These are phyloP conservation scores for Phrynosoma platyrhinos DNA, from an alignment of 2,113 vertebrate species.

Conservation along the genomic window DNA sequence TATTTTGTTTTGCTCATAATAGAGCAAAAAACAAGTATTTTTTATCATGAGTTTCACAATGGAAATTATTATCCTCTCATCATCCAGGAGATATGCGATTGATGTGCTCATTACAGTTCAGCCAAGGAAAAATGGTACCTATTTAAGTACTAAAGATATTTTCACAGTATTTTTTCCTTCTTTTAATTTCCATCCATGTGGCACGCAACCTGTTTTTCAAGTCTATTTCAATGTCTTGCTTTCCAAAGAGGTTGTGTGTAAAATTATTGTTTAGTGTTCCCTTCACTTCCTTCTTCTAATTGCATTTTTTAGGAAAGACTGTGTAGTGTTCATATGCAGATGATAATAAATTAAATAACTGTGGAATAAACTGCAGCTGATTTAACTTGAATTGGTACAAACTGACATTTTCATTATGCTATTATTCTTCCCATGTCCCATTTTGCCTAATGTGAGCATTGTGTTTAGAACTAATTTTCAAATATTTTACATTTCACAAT, in stretches of 20 bases:
- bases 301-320: slow-evolving; percentile 22
- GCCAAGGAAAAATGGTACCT: neutral
- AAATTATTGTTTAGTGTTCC: neutral
- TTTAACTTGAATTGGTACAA: slow-evolving; percentile 63
- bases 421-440: slow-evolving; percentile 60
- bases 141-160: neutral
- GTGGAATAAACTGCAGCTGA: slow-evolving; percentile 54
- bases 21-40: neutral
- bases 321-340: slow-evolving; percentile 18
- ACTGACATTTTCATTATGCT: slow-evolving; percentile 66
- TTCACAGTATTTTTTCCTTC: slow-evolving; percentile 8
- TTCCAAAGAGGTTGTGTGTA: slow-evolving; percentile 16
- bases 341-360: slow-evolving; percentile 42
- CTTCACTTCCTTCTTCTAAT: slow-evolving; percentile 29
- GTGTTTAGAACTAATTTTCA: slow-evolving; percentile 79
- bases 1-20: neutral
- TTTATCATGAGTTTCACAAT: neutral
- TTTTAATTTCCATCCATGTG: neutral
- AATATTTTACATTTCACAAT: slow-evolving; percentile 80
- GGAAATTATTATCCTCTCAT: neutral
- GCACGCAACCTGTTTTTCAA: neutral
- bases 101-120: neutral
- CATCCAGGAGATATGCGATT: neutral
- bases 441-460: slow-evolving; percentile 69
- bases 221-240: slow-evolving; percentile 14